Conservation (phyloP, 2,888 invertebrate species). For the Linnaemya tessellans region DNA sequence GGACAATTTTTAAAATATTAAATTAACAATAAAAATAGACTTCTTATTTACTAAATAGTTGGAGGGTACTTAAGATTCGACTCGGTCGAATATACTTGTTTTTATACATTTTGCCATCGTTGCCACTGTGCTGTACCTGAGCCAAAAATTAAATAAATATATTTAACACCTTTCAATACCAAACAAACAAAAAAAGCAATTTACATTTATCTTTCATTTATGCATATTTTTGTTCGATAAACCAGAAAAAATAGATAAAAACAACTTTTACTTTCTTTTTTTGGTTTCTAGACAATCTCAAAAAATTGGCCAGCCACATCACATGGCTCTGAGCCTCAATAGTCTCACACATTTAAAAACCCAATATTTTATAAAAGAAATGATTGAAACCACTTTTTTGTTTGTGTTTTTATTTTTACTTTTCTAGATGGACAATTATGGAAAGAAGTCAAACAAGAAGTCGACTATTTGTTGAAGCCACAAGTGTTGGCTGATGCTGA, state of each 20-base stretch:
- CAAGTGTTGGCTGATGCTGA: conserved; percentile 87
- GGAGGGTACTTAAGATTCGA: too few relatives aligned
- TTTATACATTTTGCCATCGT: neutral
- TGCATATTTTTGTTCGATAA: neutral
- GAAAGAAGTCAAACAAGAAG: conserved; percentile 82
- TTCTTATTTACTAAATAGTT: too few relatives aligned
- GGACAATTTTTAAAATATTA: too few relatives aligned
- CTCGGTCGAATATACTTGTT: too few relatives aligned
- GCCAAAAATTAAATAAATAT: conserved; percentile 35
- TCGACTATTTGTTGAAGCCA: conserved; percentile 90
- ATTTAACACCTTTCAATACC: conserved; percentile 46
- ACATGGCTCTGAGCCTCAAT: neutral
- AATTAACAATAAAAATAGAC: too few relatives aligned
- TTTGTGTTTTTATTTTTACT: conserved; percentile 37
- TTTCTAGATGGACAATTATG: conserved; percentile 81
- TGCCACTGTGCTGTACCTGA: neutral
- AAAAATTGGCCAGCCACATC: conserved; percentile 27
- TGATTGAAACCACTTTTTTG: conserved; percentile 48
- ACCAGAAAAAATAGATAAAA: conserved; percentile 26
- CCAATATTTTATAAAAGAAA: conserved; percentile 12
- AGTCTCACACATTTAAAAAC: conserved; percentile 9
- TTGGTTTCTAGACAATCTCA: conserved; percentile 8
- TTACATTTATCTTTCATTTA: conserved; percentile 11
- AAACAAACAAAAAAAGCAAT: conserved; percentile 9
- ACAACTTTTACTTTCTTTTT: conserved; percentile 68